Conservation (phyloP, 2,888 invertebrate genomes). For the Mycalesis mineus region DNA sequence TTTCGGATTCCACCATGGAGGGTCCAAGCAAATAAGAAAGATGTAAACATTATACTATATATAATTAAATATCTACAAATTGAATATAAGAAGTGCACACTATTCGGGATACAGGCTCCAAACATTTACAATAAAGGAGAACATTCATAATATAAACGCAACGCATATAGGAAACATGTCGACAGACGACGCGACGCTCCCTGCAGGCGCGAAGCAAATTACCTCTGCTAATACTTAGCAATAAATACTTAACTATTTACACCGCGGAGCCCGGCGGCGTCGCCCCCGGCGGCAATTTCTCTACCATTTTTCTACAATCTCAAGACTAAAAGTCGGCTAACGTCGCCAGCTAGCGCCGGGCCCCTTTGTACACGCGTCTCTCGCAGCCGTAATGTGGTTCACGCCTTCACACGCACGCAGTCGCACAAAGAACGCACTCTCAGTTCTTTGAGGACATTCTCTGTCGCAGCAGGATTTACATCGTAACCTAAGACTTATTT, state of each 20-base stretch:
- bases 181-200: conserved; percentile 50
- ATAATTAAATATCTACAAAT: conserved; percentile 79
- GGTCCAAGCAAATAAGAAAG: conserved; percentile 72
- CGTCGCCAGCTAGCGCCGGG: conserved; percentile 20
- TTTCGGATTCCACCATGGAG: conserved; percentile 61
- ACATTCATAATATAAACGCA: conserved; percentile 76
- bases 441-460: background rate
- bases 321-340: conserved; percentile 20
- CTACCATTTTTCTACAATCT: conserved; percentile 33
- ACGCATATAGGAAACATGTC: conserved; percentile 73
- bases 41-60: conserved; percentile 76
- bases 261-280: conserved; percentile 34
- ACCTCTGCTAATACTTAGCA: conserved; percentile 56
- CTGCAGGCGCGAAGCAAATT: conserved; percentile 69
- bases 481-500: conserved; percentile 33
- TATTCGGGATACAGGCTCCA: conserved; percentile 63
- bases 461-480: conserved; percentile 22
- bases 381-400: conserved; percentile 67
- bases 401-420: conserved; percentile 45
- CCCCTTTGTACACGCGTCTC: conserved; percentile 29
- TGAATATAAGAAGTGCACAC: conserved; percentile 73
- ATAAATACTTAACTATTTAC: conserved; percentile 72
- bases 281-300: conserved; percentile 24
- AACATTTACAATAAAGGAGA: conserved; percentile 77
- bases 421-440: background rate